Evolutionary conservation across 2,797 vertebrate species (phyloP).

Genomic region (Chiropotes sagulatus): DNA sequence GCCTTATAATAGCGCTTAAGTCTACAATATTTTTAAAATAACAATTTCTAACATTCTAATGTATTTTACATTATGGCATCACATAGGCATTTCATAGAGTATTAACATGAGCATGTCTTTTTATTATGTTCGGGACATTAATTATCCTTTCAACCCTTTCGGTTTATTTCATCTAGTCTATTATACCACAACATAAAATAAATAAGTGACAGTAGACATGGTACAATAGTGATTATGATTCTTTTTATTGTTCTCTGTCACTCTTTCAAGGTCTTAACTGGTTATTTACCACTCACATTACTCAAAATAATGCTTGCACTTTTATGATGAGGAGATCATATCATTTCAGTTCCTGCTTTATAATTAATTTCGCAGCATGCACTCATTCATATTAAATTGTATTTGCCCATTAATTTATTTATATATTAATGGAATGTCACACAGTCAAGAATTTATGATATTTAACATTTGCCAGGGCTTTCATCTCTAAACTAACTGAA

Average conservation of each 20-base stretch:
- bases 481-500: conserved; percentile 23
- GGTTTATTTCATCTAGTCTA: neutral
- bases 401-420: conserved; percentile 39
- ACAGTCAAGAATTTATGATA: neutral
- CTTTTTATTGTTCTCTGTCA: neutral
- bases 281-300: neutral
- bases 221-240: neutral
- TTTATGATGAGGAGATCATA: neutral
- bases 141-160: neutral
- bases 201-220: neutral
- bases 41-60: neutral
- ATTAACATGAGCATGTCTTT: neutral
- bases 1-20: neutral
- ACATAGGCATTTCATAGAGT: neutral
- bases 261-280: neutral
- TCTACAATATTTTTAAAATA: neutral
- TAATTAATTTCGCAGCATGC: neutral
- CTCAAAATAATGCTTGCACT: neutral
- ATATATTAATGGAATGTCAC: conserved; percentile 19
- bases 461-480: conserved; percentile 24
- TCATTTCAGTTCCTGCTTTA: neutral
- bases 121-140: neutral
- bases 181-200: neutral
- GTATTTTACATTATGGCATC: neutral
- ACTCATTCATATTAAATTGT: neutral